Evolutionary conservation across 92 coral and sea anemone genomes (phyloP).

Genomic region (Porites cylindrica): DNA sequence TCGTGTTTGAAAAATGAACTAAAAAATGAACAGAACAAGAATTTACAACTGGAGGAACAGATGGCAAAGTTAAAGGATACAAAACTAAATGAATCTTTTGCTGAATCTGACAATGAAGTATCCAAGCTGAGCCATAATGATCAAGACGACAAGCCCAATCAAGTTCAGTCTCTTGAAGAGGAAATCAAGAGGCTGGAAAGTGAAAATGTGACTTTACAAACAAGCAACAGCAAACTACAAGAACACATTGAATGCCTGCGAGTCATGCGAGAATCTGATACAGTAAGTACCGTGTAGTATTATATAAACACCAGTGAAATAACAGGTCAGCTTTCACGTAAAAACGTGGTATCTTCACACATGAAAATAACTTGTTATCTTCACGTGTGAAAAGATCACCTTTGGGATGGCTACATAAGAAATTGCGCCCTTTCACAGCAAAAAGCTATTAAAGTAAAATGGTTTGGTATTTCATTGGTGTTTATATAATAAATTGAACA

Average conservation of each 20-base stretch:
- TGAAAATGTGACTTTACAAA: constrained; percentile 52
- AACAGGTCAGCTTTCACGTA: too few species aligned
- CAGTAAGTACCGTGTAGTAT: not conserved
- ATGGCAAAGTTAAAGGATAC: constrained; percentile 31
- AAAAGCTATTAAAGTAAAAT: too few species aligned
- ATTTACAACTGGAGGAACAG: constrained; percentile 51
- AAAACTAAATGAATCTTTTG: not conserved
- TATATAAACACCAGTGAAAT: too few species aligned
- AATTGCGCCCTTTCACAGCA: too few species aligned
- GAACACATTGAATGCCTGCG: constrained; percentile 45
- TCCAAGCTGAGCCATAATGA: too few species aligned
- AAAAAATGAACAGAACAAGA: constrained; percentile 37
- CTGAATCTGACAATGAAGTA: not conserved
- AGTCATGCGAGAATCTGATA: constrained; percentile 32
- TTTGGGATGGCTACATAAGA: too few species aligned
- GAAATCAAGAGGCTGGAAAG: constrained; percentile 43
- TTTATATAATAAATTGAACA: too few species aligned
- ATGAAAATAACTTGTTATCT: too few species aligned
- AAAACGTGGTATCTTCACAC: too few species aligned
- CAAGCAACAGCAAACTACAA: constrained; percentile 54
- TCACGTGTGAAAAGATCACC: too few species aligned
- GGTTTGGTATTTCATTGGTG: too few species aligned
- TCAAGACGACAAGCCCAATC: not conserved
- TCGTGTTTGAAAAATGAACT: constrained; percentile 62
- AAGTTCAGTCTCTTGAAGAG: constrained; percentile 3